A percentile compares a stretch with the other conserved stretches of the same genome.
phyloP scores from a whole-genome alignment of 2,113 vertebrate genomes.

The Setophaga kirtlandii region DNA sequence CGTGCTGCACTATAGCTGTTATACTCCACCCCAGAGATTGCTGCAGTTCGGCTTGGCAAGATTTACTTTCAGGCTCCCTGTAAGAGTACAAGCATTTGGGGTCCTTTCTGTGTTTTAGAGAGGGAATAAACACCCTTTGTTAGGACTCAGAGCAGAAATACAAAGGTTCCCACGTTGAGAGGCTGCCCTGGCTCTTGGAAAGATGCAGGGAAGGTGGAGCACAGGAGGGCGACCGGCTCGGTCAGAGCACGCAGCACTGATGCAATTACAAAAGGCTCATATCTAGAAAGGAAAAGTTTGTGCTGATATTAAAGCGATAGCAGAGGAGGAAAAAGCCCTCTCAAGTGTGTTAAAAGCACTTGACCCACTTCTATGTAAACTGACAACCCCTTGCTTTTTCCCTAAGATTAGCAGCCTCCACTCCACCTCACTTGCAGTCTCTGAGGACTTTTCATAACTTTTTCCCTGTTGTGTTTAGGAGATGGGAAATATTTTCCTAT shows the following conservation, averaged over 20 bases:
- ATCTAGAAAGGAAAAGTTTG: constrained; percentile 35
- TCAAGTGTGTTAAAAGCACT: constrained; percentile 35
- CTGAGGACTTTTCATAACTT: background rate
- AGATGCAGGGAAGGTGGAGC: background rate
- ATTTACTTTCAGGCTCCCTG: background rate
- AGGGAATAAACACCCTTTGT: background rate
- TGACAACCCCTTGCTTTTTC: background rate
- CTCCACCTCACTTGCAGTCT: accelerated
- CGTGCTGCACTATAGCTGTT: background rate
- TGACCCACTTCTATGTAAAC: background rate
- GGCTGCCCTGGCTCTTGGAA: background rate
- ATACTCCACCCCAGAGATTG: background rate
- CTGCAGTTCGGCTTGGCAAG: background rate
- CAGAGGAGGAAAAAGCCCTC: background rate
- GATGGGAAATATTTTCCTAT: background rate
- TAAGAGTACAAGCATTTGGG: background rate
- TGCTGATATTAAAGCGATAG: background rate
- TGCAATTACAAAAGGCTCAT: background rate
- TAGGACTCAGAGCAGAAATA: background rate
- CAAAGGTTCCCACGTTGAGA: background rate
- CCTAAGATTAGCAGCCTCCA: background rate
- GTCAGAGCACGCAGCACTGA: background rate
- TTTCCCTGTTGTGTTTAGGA: background rate
- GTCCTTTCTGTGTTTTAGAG: background rate
- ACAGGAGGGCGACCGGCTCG: accelerated